phyloP scores from a whole-genome alignment of 2,888 invertebrate species.

The Tachina grossa region DNA sequence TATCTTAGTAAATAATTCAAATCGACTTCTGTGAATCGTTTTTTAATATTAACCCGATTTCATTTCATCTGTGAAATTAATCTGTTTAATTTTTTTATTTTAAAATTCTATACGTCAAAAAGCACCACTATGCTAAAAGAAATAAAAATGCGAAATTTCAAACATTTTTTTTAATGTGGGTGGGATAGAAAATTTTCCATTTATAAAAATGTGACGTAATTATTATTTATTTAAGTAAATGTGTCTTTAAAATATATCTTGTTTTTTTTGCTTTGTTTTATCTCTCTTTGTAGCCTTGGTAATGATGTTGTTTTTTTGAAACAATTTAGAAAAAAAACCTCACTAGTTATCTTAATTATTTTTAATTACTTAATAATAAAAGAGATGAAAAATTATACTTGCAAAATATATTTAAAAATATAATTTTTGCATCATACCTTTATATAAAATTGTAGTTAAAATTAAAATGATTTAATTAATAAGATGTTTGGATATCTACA shows the following conservation, averaged over 20 bases:
- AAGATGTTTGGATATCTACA: neutral
- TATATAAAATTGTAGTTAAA: neutral
- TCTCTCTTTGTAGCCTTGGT: slow-evolving; percentile 27
- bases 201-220: slow-evolving; percentile 14
- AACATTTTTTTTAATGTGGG: neutral
- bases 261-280: neutral
- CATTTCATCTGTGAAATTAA: neutral
- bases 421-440: neutral
- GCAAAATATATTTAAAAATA: neutral
- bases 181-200: neutral
- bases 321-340: slow-evolving; percentile 1
- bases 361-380: neutral
- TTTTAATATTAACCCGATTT: neutral
- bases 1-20: neutral
- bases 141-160: neutral
- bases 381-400: neutral
- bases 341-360: neutral
- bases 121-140: neutral
- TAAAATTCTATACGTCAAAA: neutral
- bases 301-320: slow-evolving; percentile 53
- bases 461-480: neutral
- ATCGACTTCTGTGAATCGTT: neutral
- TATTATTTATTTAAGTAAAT: slow-evolving; percentile 11
- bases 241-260: neutral
- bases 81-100: neutral